Evolutionary conservation across 2,797 vertebrate genomes (phyloP), one percentile per base, ranked within the genome.

Genomic region (Peromyscus eremicus): DNA sequence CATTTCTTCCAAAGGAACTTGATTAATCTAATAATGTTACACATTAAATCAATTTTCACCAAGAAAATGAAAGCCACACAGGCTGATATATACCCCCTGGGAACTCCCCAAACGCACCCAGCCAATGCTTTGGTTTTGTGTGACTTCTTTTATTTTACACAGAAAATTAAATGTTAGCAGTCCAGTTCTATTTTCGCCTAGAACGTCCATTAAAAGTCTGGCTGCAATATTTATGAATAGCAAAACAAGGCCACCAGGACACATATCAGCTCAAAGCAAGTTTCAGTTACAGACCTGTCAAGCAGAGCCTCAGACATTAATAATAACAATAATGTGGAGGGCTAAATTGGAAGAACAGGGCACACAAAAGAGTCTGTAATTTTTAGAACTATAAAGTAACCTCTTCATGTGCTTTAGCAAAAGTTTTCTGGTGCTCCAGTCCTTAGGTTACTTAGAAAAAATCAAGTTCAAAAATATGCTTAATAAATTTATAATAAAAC

Each of bases 161-260:
- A 95, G 98, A 98, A 98, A 98, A 98, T 97, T 95, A 97, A 98
- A 98, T 98, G 97, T 98, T 98, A 98, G 97, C 92, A 71, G 96
- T 98, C 95, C 93, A 98, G 98, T 98, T 98, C 98, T 98, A 98
- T 97, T 98, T 98, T 98, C 97, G n/a, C 98, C 97, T 96, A 98
- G 98, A 95, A 91, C 97, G 98, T 90, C 91, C 97, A 97, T 98
- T 98, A 98, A 98, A 97, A 97, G 97, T 95, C 98, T 98, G 98
- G 98, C 98, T 96, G 98, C 98, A 98, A 99, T 99, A 99, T 99
- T 99, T 99, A 99, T 98, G 97, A 98, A 99, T 75, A 93, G 97
- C 98, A 98, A 99, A 99, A 99, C 98, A 99, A 97, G 98, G 97
- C 98, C 97, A 84, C 98, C 98, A 99, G 98, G 98, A 99, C 98